Percentiles rank a stretch among this genome's conserved stretches.
These are phyloP conservation scores for Macrotus californicus DNA, from an alignment of 2,113 vertebrate genomes.

Conservation along the genomic window DNA sequence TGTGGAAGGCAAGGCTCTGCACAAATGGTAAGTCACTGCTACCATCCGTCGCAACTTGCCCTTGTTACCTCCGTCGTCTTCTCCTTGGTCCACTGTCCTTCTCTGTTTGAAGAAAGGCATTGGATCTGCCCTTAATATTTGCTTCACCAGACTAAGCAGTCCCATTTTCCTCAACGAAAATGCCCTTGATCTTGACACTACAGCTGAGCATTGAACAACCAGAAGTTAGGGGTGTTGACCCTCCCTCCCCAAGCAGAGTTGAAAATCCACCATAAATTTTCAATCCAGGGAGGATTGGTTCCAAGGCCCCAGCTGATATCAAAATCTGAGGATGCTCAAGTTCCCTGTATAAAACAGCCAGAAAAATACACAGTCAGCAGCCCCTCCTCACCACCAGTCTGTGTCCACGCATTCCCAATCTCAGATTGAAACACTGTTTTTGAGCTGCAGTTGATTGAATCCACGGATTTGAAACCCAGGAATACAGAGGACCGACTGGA, in stretches of 20 bases:
- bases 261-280: background rate
- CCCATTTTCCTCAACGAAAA: background rate
- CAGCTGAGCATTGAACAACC: background rate
- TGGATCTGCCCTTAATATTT: background rate
- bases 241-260: background rate
- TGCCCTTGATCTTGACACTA: background rate
- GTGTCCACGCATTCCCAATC: too few relatives aligned
- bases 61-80: background rate
- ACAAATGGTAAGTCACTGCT: accelerated
- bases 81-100: background rate
- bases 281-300: background rate
- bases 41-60: accelerated
- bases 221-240: background rate
- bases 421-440: background rate
- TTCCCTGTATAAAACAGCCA: background rate
- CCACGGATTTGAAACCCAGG: background rate
- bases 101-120: background rate
- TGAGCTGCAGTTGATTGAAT: background rate
- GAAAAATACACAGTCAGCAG: background rate
- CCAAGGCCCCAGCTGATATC: background rate
- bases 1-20: background rate
- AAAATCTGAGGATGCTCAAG: background rate
- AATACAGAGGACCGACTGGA: background rate
- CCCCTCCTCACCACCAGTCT: background rate
- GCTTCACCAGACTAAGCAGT: background rate